Evolutionary conservation across 2,888 invertebrate species (phyloP).

Genomic region (Choreutis nemorana): DNA sequence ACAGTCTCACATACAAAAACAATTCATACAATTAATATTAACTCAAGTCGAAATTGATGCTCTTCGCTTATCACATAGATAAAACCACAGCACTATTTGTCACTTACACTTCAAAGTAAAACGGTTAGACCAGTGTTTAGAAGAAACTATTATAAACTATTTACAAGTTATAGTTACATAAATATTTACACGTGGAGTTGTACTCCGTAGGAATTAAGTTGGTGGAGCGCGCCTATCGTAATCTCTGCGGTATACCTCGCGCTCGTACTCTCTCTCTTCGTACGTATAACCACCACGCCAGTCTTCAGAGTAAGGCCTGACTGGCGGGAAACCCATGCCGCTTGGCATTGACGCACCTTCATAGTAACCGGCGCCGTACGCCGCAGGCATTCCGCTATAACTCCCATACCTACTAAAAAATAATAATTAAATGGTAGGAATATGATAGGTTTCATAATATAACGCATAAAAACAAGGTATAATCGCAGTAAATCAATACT

Average conservation of each 20-base stretch:
- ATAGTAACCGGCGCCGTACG: slow-evolving; percentile 49
- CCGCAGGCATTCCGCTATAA: slow-evolving; percentile 55
- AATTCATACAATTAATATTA: slow-evolving; percentile 27
- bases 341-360: slow-evolving; percentile 48
- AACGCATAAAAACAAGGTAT: background rate
- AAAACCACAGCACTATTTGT: slow-evolving; percentile 63
- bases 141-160: slow-evolving; percentile 23
- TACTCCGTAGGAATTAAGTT: slow-evolving; percentile 39
- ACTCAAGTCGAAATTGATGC: slow-evolving; percentile 38
- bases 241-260: slow-evolving; percentile 69
- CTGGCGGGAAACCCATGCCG: slow-evolving; percentile 61
- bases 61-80: slow-evolving; percentile 59
- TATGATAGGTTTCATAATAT: no score
- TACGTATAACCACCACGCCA: slow-evolving; percentile 63
- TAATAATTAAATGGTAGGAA: background rate
- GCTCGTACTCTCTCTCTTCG: slow-evolving; percentile 62
- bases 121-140: slow-evolving; percentile 38
- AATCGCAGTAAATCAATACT: background rate
- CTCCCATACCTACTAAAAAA: slow-evolving; percentile 37
- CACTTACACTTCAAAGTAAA: slow-evolving; percentile 54
- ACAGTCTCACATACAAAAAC: slow-evolving; percentile 55
- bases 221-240: slow-evolving; percentile 73
- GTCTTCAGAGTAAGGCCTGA: slow-evolving; percentile 48
- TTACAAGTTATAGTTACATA: slow-evolving; percentile 5
- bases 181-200: background rate